phyloP scores from a whole-genome alignment of 2,888 invertebrate genomes.

The Ariolimax columbianus region DNA sequence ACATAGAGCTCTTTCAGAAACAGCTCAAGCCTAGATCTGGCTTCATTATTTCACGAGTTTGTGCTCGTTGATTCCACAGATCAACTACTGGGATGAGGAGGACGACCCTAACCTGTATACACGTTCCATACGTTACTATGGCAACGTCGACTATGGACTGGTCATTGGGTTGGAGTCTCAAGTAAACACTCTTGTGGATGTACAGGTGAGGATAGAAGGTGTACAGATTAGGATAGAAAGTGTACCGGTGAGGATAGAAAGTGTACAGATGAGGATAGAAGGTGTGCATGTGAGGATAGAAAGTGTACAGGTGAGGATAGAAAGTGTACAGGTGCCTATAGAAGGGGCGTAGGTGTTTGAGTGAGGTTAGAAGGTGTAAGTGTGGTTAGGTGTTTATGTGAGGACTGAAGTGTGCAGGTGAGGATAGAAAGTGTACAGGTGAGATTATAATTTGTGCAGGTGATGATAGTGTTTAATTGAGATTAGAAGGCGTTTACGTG shows the following conservation, averaged over 20 bases:
- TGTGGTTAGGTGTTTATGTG: too few species aligned
- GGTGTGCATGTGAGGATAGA: too few species aligned
- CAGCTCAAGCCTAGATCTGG: too few species aligned
- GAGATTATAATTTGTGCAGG: not conserved
- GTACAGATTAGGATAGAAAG: not conserved
- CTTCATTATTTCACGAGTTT: not conserved
- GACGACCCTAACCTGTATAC: constrained; percentile 81
- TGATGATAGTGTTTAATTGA: too few species aligned
- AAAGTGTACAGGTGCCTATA: not conserved
- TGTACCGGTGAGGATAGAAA: too few species aligned
- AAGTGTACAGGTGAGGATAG: not conserved
- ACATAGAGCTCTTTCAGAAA: too few species aligned
- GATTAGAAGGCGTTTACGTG: too few species aligned
- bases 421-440: too few species aligned
- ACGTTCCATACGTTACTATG: constrained; percentile 83
- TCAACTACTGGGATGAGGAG: constrained; percentile 54
- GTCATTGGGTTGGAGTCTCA: constrained; percentile 95
- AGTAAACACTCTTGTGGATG: constrained; percentile 56
- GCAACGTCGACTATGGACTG: constrained; percentile 89
- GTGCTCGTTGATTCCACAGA: constrained; percentile 16
- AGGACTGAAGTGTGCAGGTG: too few species aligned
- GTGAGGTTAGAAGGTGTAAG: too few species aligned
- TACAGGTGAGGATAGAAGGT: constrained; percentile 41
- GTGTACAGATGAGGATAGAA: too few species aligned
- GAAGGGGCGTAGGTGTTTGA: too few species aligned